Evolutionary conservation across 2,797 vertebrate genomes (phyloP), one percentile per base, ranked within the genome.

Genomic region (Tauraco hartlaubi): DNA sequence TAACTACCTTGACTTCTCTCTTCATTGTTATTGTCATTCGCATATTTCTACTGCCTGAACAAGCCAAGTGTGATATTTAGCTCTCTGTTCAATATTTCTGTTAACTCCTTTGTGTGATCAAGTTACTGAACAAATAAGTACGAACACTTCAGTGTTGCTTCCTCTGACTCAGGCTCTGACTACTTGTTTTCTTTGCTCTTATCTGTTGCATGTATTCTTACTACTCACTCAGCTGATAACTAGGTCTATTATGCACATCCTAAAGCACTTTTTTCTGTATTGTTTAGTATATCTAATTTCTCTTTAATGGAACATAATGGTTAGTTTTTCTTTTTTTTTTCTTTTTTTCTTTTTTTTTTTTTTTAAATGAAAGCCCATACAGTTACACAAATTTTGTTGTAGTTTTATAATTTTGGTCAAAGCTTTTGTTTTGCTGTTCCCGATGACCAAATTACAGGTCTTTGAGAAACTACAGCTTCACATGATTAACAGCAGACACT

Each of bases 1-100:
- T 94, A 94, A 96, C 95, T 92, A 93, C 29, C 54, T 61, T 92
- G 87, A 91, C 75, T 96, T 93, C 89, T 95, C 54, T 90, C 71
- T 79, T 86, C 77, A 84, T 52, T 75, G 49, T 78, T 96, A 88
- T n/a, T 81, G 56, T 66, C 39, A 95, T 90, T 93, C 88, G 77
- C 59, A 56, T 73, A 84, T 79, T 90, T 88, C 56, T 84, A 90
- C 55, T 81, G 85, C 67, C 83, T 90, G 90, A 95, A 86, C 25
- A 92, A 95, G 66, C 37, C 41, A 84, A 66, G 28, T 75, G 67
- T 74, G 69, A 55, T 90, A 94, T 84, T 96, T 86, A 86, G 51
- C 5, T 35, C 81, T 75, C 85, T 86, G 66, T 78, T 91, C 69
- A 81, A 77, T 72, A 84, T 21, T 90, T 84, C 64, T 86, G 61